These are phyloP conservation scores for Drosophila leonis DNA, from an alignment of 2,888 invertebrate species.

Conservation along the genomic window DNA sequence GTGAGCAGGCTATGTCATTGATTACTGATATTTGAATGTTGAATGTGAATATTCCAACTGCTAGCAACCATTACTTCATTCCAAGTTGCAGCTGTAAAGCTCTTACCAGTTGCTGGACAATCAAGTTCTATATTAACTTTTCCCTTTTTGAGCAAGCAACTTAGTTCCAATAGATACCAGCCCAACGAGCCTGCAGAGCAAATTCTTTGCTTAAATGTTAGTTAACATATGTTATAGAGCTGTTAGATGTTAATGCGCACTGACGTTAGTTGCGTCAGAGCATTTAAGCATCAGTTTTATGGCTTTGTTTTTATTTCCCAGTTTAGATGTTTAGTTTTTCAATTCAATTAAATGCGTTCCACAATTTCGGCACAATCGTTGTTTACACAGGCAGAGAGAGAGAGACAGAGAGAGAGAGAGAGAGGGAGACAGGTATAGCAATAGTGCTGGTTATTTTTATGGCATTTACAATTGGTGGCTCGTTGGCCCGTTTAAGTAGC, in stretches of 20 bases:
- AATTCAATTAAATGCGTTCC: constrained; percentile 76
- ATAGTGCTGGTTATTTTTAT: constrained; percentile 57
- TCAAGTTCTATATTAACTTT: no score
- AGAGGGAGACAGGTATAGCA: neutral
- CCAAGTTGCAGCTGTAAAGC: no score
- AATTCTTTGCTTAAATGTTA: neutral
- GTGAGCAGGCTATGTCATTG: no score
- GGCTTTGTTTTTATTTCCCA: constrained; percentile 12
- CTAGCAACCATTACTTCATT: no score
- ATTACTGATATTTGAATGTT: no score
- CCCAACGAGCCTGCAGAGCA: neutral
- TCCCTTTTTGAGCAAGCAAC: neutral
- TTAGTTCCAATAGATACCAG: neutral
- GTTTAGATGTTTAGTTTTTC: constrained; percentile 57
- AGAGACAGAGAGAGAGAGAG: neutral
- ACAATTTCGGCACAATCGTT: constrained; percentile 64
- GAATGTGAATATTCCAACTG: no score
- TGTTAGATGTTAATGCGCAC: neutral
- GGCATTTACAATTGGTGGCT: constrained; percentile 53
- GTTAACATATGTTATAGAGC: neutral
- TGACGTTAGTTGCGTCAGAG: constrained; percentile 24
- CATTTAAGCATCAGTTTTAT: constrained; percentile 35
- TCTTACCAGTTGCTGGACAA: no score
- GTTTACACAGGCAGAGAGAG: constrained; percentile 42
- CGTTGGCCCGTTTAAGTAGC: constrained; percentile 71